Conservation (phyloP, 2,797 vertebrate species). For the Euthynnus affinis region DNA sequence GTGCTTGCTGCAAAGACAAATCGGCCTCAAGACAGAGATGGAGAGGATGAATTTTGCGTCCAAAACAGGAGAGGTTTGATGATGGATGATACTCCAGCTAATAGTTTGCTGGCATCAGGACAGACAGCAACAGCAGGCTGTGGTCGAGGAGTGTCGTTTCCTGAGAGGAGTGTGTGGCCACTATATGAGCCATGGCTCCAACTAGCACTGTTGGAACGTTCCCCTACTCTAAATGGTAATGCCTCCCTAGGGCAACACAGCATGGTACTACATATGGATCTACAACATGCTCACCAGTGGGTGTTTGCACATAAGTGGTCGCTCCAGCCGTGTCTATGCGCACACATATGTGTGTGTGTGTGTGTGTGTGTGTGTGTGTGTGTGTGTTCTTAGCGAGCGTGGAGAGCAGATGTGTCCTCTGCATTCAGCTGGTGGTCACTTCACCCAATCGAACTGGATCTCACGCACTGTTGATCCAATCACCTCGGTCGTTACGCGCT, state of each 20-base stretch:
- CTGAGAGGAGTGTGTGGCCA: conserved; percentile 44
- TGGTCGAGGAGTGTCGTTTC: conserved; percentile 41
- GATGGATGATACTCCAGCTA: conserved; percentile 74
- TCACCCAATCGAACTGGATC: conserved; percentile 73
- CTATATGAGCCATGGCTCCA: conserved; percentile 63
- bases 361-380: not conserved
- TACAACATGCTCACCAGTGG: conserved; percentile 42
- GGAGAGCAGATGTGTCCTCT: conserved; percentile 65
- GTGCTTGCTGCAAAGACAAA: conserved; percentile 30
- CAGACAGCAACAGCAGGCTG: conserved; percentile 56
- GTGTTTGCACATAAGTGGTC: not conserved
- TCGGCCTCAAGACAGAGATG: conserved; percentile 45
- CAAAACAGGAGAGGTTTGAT: conserved; percentile 55
- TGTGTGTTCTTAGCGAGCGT: conserved; percentile 2
- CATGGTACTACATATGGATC: conserved; percentile 72
- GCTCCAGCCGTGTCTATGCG: not conserved
- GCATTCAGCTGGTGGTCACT: conserved; percentile 63
- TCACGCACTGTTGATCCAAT: conserved; percentile 77
- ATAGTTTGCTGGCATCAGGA: conserved; percentile 66
- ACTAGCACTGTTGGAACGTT: conserved; percentile 62
- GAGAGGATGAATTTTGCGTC: conserved; percentile 46
- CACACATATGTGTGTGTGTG: not conserved
- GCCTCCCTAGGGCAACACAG: conserved; percentile 72
- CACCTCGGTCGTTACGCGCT: conserved; percentile 61
- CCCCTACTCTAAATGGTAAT: conserved; percentile 82